Percentiles rank a stretch among this genome's conserved stretches.
phyloP scores from a whole-genome alignment of 2,888 invertebrate species.

The Sipha maydis region DNA sequence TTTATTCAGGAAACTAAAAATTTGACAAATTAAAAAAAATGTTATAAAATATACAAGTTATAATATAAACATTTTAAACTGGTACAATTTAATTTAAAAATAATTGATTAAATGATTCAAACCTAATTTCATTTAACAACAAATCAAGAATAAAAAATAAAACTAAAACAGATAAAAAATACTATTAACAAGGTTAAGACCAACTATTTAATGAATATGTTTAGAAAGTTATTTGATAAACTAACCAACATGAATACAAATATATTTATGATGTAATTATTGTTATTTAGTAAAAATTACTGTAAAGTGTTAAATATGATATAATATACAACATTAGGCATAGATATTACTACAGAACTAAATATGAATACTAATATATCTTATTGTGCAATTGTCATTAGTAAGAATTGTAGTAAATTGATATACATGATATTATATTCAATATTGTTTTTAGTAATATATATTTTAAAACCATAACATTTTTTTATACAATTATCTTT shows the following conservation, averaged over 20 bases:
- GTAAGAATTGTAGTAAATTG: too few relatives aligned
- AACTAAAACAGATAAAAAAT: not conserved
- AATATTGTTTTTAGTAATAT: too few relatives aligned
- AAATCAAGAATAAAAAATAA: not conserved
- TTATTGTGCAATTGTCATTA: conserved; percentile 9
- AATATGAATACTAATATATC: conserved; percentile 42
- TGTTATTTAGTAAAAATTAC: not conserved
- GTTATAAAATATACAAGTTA: too few relatives aligned
- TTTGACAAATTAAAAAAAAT: too few relatives aligned
- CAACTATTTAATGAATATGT: conserved; percentile 23
- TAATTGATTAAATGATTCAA: too few relatives aligned
- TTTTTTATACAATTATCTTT: not conserved
- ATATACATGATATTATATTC: too few relatives aligned
- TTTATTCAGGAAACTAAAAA: too few relatives aligned
- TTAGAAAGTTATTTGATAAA: conserved; percentile 40
- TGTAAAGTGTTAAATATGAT: not conserved
- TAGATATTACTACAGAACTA: too few relatives aligned
- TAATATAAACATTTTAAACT: too few relatives aligned
- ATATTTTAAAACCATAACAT: not conserved
- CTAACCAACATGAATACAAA: conserved; percentile 36
- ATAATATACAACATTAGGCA: not conserved
- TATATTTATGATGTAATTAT: conserved; percentile 27
- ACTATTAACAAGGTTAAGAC: conserved; percentile 34
- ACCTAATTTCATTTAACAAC: not conserved
- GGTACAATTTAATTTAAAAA: too few relatives aligned